Percentiles rank a stretch among this genome's conserved stretches.
Evolutionary conservation across 2,888 invertebrate genomes (phyloP).

Genomic region (Antitype chi): DNA sequence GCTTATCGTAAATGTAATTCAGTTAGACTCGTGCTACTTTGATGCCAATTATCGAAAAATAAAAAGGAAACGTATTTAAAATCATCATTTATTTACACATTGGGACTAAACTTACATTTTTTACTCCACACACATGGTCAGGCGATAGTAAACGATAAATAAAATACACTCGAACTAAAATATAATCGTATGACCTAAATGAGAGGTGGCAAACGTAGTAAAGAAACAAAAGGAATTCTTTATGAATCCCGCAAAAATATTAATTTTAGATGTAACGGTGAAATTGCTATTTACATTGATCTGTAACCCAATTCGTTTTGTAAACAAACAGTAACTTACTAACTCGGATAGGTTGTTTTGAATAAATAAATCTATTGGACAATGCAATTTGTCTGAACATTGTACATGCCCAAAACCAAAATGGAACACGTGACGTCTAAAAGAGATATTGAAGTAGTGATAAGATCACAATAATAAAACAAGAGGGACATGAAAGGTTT

Average conservation of each 20-base stretch:
- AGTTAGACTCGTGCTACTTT: not conserved
- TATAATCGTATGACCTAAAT: constrained; percentile 65
- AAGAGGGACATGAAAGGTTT: constrained; percentile 22
- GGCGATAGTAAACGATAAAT: constrained; percentile 64
- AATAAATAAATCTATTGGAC: constrained; percentile 5
- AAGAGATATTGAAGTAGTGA: constrained; percentile 32
- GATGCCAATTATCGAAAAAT: constrained; percentile 51
- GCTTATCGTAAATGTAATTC: not conserved
- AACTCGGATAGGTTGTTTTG: constrained; percentile 9
- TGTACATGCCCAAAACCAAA: constrained; percentile 5
- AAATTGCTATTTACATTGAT: constrained; percentile 48
- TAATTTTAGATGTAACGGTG: constrained; percentile 54
- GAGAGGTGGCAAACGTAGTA: constrained; percentile 61
- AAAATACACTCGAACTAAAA: constrained; percentile 67
- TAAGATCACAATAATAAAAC: constrained; percentile 42
- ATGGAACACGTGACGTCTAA: constrained; percentile 32
- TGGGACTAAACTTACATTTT: constrained; percentile 75
- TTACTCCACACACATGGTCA: constrained; percentile 66
- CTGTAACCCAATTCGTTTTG: constrained; percentile 29
- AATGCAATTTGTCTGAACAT: constrained; percentile 8
- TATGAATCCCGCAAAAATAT: constrained; percentile 30
- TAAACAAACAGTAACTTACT: constrained; percentile 33
- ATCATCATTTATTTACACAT: constrained; percentile 81
- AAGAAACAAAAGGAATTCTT: constrained; percentile 32
- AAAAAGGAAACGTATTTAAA: constrained; percentile 69